Percentiles rank a stretch among this genome's conserved stretches.
phyloP scores from a whole-genome alignment of 2,797 vertebrate species.

The Synanceia verrucosa region DNA sequence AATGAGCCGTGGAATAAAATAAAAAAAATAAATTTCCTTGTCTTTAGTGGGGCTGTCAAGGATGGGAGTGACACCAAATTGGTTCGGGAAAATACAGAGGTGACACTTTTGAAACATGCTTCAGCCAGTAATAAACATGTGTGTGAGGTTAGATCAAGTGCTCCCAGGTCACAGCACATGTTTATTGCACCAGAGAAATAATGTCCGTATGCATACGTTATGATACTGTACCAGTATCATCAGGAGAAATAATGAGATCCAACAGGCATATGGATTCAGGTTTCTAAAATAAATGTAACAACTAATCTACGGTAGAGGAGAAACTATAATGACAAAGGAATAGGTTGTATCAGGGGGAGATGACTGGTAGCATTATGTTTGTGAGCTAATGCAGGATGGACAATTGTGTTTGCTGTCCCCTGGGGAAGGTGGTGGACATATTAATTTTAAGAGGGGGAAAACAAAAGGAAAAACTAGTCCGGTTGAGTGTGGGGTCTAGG shows the following conservation, averaged over 20 bases:
- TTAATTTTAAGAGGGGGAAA: conserved; percentile 62
- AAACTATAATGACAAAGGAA: conserved; percentile 97
- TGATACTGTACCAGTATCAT: conserved; percentile 99
- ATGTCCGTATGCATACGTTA: conserved; percentile 99
- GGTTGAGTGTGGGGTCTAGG: conserved; percentile 78
- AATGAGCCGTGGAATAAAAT: conserved; percentile 70
- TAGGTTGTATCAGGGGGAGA: conserved; percentile 86
- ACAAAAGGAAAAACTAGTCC: conserved; percentile 72
- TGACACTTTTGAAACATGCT: conserved; percentile 99
- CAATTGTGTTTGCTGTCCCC: conserved; percentile 91
- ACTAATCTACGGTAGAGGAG: conserved; percentile 96
- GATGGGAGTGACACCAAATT: conserved; percentile 86
- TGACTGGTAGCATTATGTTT: conserved; percentile 95
- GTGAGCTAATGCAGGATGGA: conserved; percentile 96
- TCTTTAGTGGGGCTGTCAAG: conserved; percentile 83
- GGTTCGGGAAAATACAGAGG: conserved; percentile 96
- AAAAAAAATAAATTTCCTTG: conserved; percentile 69
- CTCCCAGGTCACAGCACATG: conserved; percentile 98
- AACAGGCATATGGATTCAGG: conserved; percentile 99
- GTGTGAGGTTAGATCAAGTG: conserved; percentile 94
- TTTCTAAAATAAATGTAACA: conserved; percentile 95
- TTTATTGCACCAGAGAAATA: conserved; percentile 99
- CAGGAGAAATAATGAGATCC: conserved; percentile 98
- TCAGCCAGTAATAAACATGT: conserved; percentile 99
- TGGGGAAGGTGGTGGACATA: conserved; percentile 75